phyloP scores from a whole-genome alignment of 2,888 invertebrate genomes.

The Acronicta alni region DNA sequence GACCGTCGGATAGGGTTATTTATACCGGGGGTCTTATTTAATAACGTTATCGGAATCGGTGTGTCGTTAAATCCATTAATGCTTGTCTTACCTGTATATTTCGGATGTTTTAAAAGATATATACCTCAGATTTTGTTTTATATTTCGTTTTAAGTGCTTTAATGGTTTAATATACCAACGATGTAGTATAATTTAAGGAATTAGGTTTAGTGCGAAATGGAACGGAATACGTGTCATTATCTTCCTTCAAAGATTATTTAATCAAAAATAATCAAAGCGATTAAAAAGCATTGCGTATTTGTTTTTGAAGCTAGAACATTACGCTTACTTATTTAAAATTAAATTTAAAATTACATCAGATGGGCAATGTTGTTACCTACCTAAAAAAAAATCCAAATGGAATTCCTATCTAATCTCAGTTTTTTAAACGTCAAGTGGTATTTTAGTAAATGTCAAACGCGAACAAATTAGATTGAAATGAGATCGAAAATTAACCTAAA shows the following conservation, averaged over 20 bases:
- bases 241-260: background rate
- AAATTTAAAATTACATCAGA: too few relatives aligned
- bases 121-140: conserved; percentile 57
- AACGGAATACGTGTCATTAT: conserved; percentile 1
- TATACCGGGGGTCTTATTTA: conserved; percentile 78
- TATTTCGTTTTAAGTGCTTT: conserved; percentile 48
- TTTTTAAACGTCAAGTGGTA: too few relatives aligned
- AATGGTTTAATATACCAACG: conserved; percentile 46
- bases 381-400: too few relatives aligned
- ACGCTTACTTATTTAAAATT: too few relatives aligned
- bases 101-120: conserved; percentile 64
- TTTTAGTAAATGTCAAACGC: too few relatives aligned
- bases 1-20: conserved; percentile 76
- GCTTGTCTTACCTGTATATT: conserved; percentile 72
- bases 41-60: conserved; percentile 79
- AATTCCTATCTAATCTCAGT: too few relatives aligned
- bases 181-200: conserved; percentile 17
- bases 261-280: background rate
- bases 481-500: too few relatives aligned
- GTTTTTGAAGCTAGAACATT: too few relatives aligned
- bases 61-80: conserved; percentile 77
- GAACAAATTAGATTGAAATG: too few relatives aligned
- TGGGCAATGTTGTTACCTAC: too few relatives aligned
- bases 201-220: conserved; percentile 15
- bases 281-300: too few relatives aligned